Conservation (phyloP, 2,113 vertebrate genomes). For the Suricata suricatta region DNA sequence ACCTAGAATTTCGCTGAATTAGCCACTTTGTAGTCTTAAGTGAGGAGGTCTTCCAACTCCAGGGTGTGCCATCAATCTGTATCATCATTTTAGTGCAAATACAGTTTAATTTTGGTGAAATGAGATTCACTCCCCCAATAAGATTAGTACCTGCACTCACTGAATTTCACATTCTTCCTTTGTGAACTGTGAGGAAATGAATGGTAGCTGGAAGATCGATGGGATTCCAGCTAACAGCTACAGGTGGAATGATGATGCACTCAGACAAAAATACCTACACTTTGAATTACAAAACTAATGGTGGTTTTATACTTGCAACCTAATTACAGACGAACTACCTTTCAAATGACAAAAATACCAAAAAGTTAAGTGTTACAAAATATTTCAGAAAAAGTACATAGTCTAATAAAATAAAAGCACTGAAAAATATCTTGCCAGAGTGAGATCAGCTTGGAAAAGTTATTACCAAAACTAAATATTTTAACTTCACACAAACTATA, state of each 20-base stretch:
- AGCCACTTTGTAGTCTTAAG: slow-evolving; percentile 61
- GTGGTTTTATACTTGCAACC: background rate
- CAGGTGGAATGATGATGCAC: background rate
- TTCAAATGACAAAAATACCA: slow-evolving; percentile 27
- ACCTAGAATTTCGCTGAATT: slow-evolving; percentile 68
- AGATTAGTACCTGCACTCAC: slow-evolving; percentile 54
- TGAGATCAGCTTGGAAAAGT: slow-evolving; percentile 50
- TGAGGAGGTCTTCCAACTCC: slow-evolving; percentile 66
- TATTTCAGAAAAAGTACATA: background rate
- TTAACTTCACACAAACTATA: slow-evolving; percentile 68
- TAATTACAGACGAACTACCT: background rate
- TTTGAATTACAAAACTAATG: background rate
- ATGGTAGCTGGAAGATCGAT: background rate
- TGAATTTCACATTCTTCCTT: slow-evolving; percentile 51
- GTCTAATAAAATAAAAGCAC: slow-evolving; percentile 24
- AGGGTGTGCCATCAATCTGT: slow-evolving; percentile 62
- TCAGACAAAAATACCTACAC: background rate
- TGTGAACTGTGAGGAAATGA: background rate
- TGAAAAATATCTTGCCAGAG: slow-evolving; percentile 36
- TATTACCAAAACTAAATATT: slow-evolving; percentile 55
- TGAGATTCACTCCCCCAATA: slow-evolving; percentile 50
- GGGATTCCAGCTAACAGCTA: background rate
- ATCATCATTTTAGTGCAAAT: slow-evolving; percentile 65
- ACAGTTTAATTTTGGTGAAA: slow-evolving; percentile 63
- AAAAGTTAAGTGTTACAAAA: background rate